Evolutionary conservation across 2,113 vertebrate genomes (phyloP).

Genomic region (Poicephalus gulielmi): DNA sequence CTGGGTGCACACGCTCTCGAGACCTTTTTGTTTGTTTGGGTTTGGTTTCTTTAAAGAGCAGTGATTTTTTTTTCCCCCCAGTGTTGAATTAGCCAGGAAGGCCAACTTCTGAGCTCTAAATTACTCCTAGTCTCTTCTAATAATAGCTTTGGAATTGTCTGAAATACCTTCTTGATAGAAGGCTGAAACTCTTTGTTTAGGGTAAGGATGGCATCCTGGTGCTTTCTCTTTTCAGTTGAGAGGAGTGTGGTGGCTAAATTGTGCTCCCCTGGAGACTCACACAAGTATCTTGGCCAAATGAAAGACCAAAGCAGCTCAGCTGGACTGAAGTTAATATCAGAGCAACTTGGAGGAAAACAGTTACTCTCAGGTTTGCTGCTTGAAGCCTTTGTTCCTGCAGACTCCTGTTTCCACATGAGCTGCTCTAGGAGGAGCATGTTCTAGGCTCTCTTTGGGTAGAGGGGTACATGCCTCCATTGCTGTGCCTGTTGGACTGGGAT

Average conservation of each 20-base stretch:
- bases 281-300: not conserved
- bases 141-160: constrained; percentile 20
- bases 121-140: not conserved
- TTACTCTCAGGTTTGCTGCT: not conserved
- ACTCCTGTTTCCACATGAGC: not conserved
- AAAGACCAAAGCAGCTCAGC: not conserved
- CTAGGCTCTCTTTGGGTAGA: not conserved
- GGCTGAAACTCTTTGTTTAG: not conserved
- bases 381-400: not conserved
- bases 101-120: constrained; percentile 17
- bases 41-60: not conserved
- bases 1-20: not conserved
- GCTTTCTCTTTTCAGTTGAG: not conserved
- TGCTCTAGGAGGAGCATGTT: not conserved
- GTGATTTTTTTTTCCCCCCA: not conserved
- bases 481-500: not conserved
- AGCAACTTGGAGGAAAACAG: not conserved
- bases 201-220: constrained; percentile 20
- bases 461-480: not conserved
- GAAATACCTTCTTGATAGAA: constrained; percentile 21
- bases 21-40: not conserved
- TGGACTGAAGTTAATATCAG: not conserved
- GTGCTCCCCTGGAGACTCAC: not conserved
- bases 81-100: not conserved
- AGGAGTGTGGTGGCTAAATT: not conserved